phyloP scores from a whole-genome alignment of 35 echinoderm and acorn worm species.

The Amphiura filiformis region DNA sequence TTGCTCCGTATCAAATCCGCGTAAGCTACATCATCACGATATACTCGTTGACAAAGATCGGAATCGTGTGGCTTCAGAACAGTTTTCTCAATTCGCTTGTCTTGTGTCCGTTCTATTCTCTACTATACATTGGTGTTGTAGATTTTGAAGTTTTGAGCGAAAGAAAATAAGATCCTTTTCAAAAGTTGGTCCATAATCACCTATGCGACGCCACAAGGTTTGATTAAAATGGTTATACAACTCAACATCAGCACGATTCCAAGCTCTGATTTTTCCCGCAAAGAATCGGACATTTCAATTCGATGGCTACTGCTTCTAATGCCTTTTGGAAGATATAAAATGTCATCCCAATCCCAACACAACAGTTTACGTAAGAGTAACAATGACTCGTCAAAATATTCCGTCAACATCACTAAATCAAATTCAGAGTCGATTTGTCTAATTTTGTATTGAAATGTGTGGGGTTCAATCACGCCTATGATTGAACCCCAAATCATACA shows the following conservation, averaged over 20 bases:
- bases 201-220: constrained; percentile 71
- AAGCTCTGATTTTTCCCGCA: constrained; percentile 34
- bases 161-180: not conserved
- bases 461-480: constrained; percentile 22
- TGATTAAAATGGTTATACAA: constrained; percentile 78
- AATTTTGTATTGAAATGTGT: constrained; percentile 34
- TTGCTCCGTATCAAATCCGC: not conserved
- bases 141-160: not conserved
- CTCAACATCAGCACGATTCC: constrained; percentile 61
- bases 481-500: constrained; percentile 77
- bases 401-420: constrained; percentile 80
- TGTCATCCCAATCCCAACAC: constrained; percentile 89
- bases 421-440: constrained; percentile 46
- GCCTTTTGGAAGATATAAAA: constrained; percentile 63
- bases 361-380: constrained; percentile 68
- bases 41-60: not conserved
- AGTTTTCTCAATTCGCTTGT: not conserved
- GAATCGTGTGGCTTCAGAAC: not conserved
- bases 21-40: not conserved
- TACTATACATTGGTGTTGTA: not conserved
- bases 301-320: constrained; percentile 42
- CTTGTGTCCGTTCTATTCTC: not conserved
- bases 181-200: constrained; percentile 40
- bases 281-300: not conserved
- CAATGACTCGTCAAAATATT: constrained; percentile 88